Base-by-base conservation (phyloP, 1,140 invertebrate species). In the Drosophila pseudoananassae region DNA sequence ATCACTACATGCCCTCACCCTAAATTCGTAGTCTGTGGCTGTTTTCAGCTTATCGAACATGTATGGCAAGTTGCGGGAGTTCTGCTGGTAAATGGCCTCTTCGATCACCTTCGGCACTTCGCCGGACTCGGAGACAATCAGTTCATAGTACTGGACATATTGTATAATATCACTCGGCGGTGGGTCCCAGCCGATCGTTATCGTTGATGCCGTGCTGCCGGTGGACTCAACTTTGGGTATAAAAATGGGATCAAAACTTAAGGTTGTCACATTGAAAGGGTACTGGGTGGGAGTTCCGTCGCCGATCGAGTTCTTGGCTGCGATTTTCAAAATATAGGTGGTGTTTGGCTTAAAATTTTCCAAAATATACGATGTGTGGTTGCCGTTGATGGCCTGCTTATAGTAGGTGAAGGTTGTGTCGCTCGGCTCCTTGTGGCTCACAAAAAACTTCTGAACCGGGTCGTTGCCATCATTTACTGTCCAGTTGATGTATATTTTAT, bases 401-500 rank as follows among this genome's bases (percentile, higher is more conserved):
- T 93, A 93, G 88, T 94, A 94, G 7, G 49, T 71, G 31, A 90
- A 90, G 6, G 74, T 78, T 4, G 85, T 78, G 5, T 93, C 93
- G 17, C 93, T 93, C 68, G 93, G 93, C 92, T 94, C 92, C 90
- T 93, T 93, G 63, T 94, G 94, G 78, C 94, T 93, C 7, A 96
- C 92, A 45, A 93, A 93, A 83, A 96, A 97, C 17, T 93, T 92
- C 56, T 93, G 92, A 17, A 96, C 93, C 0, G 95, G 94, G 45
- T 94, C 94, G 87, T 97, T 97, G 65, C 96, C 96, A 61, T 96
- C 94, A 54, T 95, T 94, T 0, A 96, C 92, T 0, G 96, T 97
- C 96, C 96, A 97, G 90, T 97, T 97, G 0, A 97, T 79, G 89
- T 94, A 97, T 47, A 97, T 94, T 90, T 95, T 94, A 10, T 93